Evolutionary conservation across 2,113 vertebrate genomes (phyloP).

Genomic region (Lanius collurio): DNA sequence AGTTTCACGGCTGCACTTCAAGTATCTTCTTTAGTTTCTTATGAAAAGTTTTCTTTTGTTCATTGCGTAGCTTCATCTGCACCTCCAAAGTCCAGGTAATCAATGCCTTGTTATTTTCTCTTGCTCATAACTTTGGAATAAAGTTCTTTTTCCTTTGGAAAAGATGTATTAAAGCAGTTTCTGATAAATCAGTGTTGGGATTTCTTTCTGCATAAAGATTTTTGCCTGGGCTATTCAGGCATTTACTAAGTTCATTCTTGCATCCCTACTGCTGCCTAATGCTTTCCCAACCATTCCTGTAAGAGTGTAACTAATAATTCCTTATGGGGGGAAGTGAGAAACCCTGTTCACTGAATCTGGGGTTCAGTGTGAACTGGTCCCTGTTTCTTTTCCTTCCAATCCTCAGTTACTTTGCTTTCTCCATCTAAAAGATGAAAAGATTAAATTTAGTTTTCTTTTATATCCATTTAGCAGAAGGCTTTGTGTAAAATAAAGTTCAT

Average conservation of each 20-base stretch:
- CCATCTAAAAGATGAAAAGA: background rate
- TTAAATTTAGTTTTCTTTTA: background rate
- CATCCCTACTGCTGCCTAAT: background rate
- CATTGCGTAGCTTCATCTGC: background rate
- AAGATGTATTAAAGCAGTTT: background rate
- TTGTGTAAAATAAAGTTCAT: background rate
- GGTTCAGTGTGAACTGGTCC: background rate
- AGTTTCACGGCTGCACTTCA: background rate
- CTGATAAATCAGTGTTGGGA: background rate
- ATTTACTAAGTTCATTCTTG: background rate
- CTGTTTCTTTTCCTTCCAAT: background rate
- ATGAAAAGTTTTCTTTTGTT: background rate
- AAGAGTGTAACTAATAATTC: background rate
- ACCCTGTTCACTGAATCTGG: background rate
- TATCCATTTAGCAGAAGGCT: background rate
- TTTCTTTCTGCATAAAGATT: background rate
- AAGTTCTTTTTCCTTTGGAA: background rate
- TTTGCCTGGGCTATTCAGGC: background rate
- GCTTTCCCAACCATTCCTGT: background rate
- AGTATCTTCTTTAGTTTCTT: background rate
- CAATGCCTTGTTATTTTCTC: background rate
- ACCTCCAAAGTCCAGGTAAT: background rate
- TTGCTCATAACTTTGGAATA: background rate
- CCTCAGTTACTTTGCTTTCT: background rate
- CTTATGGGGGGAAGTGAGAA: background rate